Base-by-base conservation (phyloP, 1,140 invertebrate genomes). In the honey bee (Apis mellifera) region DNA sequence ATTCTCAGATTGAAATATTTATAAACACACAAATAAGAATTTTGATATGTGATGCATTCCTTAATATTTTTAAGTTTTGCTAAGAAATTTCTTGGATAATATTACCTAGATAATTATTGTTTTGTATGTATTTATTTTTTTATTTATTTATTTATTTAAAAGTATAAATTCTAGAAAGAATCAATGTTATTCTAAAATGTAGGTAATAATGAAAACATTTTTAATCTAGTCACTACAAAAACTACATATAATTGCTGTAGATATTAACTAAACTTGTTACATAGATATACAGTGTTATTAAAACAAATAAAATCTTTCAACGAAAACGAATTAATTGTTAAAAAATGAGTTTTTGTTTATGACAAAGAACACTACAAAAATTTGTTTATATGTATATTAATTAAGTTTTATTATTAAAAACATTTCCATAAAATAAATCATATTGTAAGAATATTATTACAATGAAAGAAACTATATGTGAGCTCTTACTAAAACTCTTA, bases 221-320 rank as follows among this genome's bases (percentile, higher is more conserved):
- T 88, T 72, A 80, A 83, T 84, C 86, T 89, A 89, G 87, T 89
- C 87, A 86, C 55, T 83, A 74, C 71, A 78, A 50, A 85, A 86
- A 66, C 77, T 83, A 87, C 80, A 80, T 81, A 72, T 76, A 60
- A 83, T 75, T 73, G 74, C 74, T 88, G 86, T 87, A 88, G 86
- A 87, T 88, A 87, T 79, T 83, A 79, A 83, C 60, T 85, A 23
- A 88, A 85, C 78, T 88, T 88, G 84, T 89, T 89, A 79, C 32
- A 79, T 84, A 89, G 78, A 65, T 88, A 86, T 87, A 85, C 72
- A 76, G 68, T 73, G 80, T 79, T 88, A 85, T 78, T 66, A 71
- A 78, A 75, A 73, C 74, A 84, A 86, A 75, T 42, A 84, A 68
- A 57, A 70, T 32, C 64, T 42, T 84, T 86, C 64, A 86, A 86